Evolutionary conservation across 2,113 vertebrate species (phyloP), one percentile per base, ranked within the genome.

Genomic region (Melospiza melodia): DNA sequence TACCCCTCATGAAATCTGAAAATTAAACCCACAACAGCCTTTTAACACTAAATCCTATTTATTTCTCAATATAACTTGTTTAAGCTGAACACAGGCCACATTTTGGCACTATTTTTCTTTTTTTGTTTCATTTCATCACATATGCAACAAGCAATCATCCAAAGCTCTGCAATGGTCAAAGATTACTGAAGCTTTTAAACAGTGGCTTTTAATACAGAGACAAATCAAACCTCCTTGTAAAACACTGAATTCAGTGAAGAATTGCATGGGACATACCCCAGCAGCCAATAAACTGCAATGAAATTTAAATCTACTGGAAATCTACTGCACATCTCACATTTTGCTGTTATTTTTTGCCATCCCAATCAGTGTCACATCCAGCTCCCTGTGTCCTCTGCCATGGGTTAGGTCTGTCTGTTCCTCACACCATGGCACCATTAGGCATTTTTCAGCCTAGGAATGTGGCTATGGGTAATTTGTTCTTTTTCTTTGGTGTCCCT

Each of bases 21-120:
- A 78, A 94, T 91, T 93, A 84, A 96, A 95, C 51, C 46, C 92
- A 84, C 65, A 75, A 76, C 86, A 93, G 31, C 57, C 76, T 75
- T 97, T 90, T 73, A 93, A 80, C 55, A 84, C 69, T 72, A 84
- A 84, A 62, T 75, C 39, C 65, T 79, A 78, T 92, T 96, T 94
- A 87, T 91, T 96, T 90, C 88, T 57, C 83, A 85, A 2, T 62
- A 43, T 37, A 94, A 74, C 20, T 90, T 78, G 27, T 74, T 58
- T 71, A 67, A 87, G 75, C 37, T 65, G 73, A 75, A 71, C 14
- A 43, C 6, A 15, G 65, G 73, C 63, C 80, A 41, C 52, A 49
- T 66, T 95, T 91, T 95, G 83, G 77, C 71, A 83, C 63, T 39
- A 2, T 58, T 91, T 79, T 69, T 73, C 69, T 92, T 21, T 77